Base-by-base conservation (phyloP, 2,797 vertebrate genomes). In the Lepilemur septentrionalis region DNA sequence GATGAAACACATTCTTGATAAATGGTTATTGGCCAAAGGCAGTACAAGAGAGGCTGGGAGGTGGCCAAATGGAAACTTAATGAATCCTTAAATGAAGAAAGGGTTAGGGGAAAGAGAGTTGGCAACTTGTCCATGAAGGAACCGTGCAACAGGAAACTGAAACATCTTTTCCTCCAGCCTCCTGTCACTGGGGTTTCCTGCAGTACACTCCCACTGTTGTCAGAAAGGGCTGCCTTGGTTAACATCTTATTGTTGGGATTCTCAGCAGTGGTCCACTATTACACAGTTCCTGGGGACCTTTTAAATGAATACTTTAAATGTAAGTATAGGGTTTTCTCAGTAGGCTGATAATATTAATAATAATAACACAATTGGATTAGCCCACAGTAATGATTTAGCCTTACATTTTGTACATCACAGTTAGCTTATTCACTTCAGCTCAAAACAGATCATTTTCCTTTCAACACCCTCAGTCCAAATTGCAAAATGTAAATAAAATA, bases 11-110 rank as follows among this genome's bases (percentile, higher is more conserved):
- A 79, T 59, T 89, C 59, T 88, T 89, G 65, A 91, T 85, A 85
- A 85, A 67, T 48, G 61, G 35, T 87, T 97, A 63, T 50, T 92
- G 92, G 88, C 87, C 94, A 95, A 90, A 87, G 76, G 25, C 84
- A 35, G 67, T 81, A 82, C 59, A 90, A 69, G 52, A 92, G 41
- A 20, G 5, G 14, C 38, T 91, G 84, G 91, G 81, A 72, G 76
- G 86, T 85, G 43, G 76, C 72, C 96, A 95, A 90, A 55, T 73
- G 57, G 78, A 95, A 82, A 85, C 65, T 52, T 89, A 95, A 73
- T 76, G 81, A 92, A 78, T 94, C 70, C 57, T 91, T 89, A 73
- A 84, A 35, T 35, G 88, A 90, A 84, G 75, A 90, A 78, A 25
- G 20, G 70, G 50, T 43, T 79, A 76, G 55, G 50, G 43, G 9